These are phyloP conservation scores for Cnemophilus loriae DNA, from an alignment of 2,113 vertebrate genomes.

Conservation along the genomic window DNA sequence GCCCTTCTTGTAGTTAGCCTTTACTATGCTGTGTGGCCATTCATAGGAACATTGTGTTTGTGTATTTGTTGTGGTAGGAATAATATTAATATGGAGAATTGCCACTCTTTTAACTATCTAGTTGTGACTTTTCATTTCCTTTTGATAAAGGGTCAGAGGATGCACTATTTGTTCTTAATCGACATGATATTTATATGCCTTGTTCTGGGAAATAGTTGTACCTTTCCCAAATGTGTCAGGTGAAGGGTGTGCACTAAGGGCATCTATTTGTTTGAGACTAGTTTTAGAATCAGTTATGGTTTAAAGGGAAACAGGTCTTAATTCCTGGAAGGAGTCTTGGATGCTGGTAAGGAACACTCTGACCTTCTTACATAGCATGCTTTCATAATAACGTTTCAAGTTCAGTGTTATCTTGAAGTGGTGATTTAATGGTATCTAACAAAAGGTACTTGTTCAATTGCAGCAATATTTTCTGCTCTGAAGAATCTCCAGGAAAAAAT, in stretches of 20 bases:
- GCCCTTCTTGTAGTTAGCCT: neutral
- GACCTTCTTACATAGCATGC: neutral
- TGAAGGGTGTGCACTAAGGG: neutral
- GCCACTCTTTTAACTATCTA: neutral
- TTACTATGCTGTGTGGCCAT: neutral
- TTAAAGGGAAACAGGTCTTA: neutral
- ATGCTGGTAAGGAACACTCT: neutral
- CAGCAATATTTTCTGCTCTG: slow-evolving; percentile 89
- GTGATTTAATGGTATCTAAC: neutral
- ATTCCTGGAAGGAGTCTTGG: neutral
- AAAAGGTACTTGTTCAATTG: neutral
- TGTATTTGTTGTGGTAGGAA: neutral
- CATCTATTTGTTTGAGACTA: neutral
- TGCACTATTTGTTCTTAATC: neutral
- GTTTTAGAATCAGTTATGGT: neutral
- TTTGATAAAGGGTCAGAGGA: neutral
- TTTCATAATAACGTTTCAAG: neutral
- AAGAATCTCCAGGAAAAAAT: slow-evolving; percentile 84
- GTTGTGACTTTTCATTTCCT: neutral
- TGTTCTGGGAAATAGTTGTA: neutral
- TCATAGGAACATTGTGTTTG: neutral
- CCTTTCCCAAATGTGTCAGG: neutral
- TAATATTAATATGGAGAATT: neutral
- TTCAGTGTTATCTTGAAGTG: neutral
- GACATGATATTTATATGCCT: neutral